phyloP scores from a whole-genome alignment of 2,113 vertebrate species.

The Symphodus melops region DNA sequence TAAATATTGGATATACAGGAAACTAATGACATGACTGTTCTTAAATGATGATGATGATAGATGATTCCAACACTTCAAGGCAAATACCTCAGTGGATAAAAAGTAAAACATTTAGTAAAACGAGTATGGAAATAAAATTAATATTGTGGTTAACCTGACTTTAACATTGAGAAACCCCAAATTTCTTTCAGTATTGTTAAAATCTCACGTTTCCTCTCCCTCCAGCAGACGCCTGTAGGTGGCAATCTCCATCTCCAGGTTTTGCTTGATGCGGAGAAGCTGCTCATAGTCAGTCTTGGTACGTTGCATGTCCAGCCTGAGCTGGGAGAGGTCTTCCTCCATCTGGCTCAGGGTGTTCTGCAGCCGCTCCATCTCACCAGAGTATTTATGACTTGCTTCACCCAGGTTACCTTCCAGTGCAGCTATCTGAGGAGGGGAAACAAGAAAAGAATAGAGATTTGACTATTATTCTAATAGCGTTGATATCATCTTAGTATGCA shows the following conservation, averaged over 20 bases:
- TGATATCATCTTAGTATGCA: background rate
- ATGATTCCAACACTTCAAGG: background rate
- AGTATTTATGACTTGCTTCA: conserved; percentile 81
- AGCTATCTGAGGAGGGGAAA: conserved; percentile 60
- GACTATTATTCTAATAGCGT: background rate
- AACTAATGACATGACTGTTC: too few species aligned
- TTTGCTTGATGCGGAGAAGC: conserved; percentile 86
- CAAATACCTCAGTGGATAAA: too few species aligned
- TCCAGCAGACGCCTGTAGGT: conserved; percentile 87
- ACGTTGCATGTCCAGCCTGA: conserved; percentile 85
- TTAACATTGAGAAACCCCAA: too few species aligned
- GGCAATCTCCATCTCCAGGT: conserved; percentile 87
- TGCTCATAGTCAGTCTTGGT: conserved; percentile 86
- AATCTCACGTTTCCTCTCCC: conserved; percentile 82
- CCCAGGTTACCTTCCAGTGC: conserved; percentile 83
- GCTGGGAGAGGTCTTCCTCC: conserved; percentile 83
- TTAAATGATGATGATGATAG: background rate
- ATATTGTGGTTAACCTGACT: too few species aligned
- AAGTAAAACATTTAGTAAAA: too few species aligned
- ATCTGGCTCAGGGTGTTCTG: conserved; percentile 79
- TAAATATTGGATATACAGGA: too few species aligned
- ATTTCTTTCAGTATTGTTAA: too few species aligned
- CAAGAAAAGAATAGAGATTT: background rate
- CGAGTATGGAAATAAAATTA: too few species aligned
- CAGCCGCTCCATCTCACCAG: conserved; percentile 80